Percentiles rank a stretch among this genome's conserved stretches.
These are phyloP conservation scores for Cataglyphis hispanica DNA, from an alignment of 1,140 invertebrate genomes.

Conservation along the genomic window DNA sequence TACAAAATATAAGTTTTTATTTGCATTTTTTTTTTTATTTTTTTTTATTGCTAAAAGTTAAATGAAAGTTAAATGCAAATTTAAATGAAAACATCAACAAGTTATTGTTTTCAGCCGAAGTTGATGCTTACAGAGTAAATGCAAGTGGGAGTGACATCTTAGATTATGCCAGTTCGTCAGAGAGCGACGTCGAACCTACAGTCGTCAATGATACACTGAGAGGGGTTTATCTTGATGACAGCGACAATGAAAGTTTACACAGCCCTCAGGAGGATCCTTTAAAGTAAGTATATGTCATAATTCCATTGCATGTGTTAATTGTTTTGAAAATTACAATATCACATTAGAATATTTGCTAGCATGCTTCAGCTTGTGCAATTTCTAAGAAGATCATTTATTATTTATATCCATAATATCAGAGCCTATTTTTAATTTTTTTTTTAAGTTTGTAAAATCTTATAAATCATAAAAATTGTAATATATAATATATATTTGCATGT, in stretches of 20 bases:
- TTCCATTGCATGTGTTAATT: neutral
- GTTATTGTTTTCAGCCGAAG: constrained; percentile 85
- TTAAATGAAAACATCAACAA: constrained; percentile 24
- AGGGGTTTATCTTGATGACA: constrained; percentile 90
- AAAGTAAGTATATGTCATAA: constrained; percentile 87
- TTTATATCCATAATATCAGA: neutral
- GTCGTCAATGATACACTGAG: constrained; percentile 89
- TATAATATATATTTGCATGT: neutral
- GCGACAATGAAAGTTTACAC: constrained; percentile 92
- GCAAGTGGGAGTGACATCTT: constrained; percentile 88
- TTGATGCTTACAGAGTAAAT: constrained; percentile 88
- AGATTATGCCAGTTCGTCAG: constrained; percentile 91
- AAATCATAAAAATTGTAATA: neutral
- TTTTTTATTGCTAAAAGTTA: neutral
- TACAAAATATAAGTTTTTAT: neutral
- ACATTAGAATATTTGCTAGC: constrained; percentile 70
- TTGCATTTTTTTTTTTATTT: too few species aligned
- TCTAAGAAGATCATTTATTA: neutral
- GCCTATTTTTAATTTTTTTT: neutral
- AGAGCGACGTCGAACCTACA: constrained; percentile 90
- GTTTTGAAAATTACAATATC: neutral
- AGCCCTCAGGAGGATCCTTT: constrained; percentile 92
- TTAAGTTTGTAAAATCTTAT: neutral
- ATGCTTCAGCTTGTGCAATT: constrained; percentile 79
- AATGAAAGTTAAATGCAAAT: too few species aligned